A percentile compares a stretch with the other conserved stretches of the same genome.
Conservation (phyloP, 2,888 invertebrate genomes). For the Latheticus oryzae region DNA sequence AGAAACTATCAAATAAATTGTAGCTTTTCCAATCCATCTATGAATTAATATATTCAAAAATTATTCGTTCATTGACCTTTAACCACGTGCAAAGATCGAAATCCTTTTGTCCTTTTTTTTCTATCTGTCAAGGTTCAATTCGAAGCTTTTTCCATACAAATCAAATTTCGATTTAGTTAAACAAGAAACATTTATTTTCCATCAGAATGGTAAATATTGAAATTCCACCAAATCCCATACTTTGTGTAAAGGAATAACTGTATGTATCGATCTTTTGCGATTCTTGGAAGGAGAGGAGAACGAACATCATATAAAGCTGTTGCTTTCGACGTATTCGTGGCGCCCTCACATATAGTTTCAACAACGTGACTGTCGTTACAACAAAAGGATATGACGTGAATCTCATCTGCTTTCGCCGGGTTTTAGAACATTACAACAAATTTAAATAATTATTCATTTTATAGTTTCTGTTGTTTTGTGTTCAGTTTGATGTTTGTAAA, state of each 20-base stretch:
- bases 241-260: conserved; percentile 13
- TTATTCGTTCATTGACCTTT: conserved; percentile 34
- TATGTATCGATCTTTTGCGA: conserved; percentile 33
- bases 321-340: conserved; percentile 38
- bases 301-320: conserved; percentile 28
- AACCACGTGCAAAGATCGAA: conserved; percentile 36
- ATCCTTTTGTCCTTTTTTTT: too few relatives aligned
- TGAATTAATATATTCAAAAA: too few relatives aligned
- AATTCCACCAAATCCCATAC: conserved; percentile 13
- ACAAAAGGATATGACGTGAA: conserved; percentile 40
- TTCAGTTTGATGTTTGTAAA: conserved; percentile 72
- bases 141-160: too few relatives aligned
- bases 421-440: conserved; percentile 44
- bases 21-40: too few relatives aligned
- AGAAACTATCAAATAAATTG: too few relatives aligned
- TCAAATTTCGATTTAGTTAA: conserved; percentile 1
- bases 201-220: too few relatives aligned
- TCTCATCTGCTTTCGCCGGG: conserved; percentile 46
- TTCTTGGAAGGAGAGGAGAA: conserved; percentile 25
- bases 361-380: conserved; percentile 39
- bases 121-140: too few relatives aligned
- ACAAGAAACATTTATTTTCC: conserved; percentile 11
- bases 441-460: conserved; percentile 44
- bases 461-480: conserved; percentile 68
- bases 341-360: conserved; percentile 34